Base-by-base conservation (phyloP, 2,888 invertebrate species). In the Tipula unca region DNA sequence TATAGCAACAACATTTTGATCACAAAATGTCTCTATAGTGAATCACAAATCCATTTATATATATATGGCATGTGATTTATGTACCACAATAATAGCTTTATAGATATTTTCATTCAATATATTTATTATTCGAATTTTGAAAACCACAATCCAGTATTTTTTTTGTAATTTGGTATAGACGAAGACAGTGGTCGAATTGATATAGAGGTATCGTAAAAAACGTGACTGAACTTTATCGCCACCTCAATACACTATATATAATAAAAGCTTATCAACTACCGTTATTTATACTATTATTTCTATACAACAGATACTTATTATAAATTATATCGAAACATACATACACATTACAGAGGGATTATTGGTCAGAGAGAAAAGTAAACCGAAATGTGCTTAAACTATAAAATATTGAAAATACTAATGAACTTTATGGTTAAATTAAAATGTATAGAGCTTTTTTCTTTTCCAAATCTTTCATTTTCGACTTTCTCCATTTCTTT, bases 21-120 rank as follows among this genome's bases (percentile, higher is more conserved):
- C 69, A 69, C 69, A 69, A 69, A 69, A 69, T 69, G 69, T 69
- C 69, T 69, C 69, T 69, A 69, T 25, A 69, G 69, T 69, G 69
- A 25, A 69, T 25, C 69, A 69, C 69, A 69, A 69, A 69, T 69
- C 69, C 69, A 69, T 69, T 69, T 69, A 69, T 69, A 10, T 69
- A 25, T 69, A 69, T 69, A 10, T 69, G 69, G 6, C 69, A 13
- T 10, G 69, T 69, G 69, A 69, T 69, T 69, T 69, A 69, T 69
- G 13, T 25, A 69, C 6, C 69, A 69, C 69, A 69, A 69, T 69
- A 69, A 69, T 69, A 69, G 69, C 69, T 69, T 69, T 69, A 25
- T 69, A 69, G 20, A 20, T 8, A 69, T 69, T 69, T 25, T 69
- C 25, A 20, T 69, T 69, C 69, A 69, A 69, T 69, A 69, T 25